These are phyloP conservation scores for Phyllostomus hastatus DNA, from an alignment of 2,113 vertebrate species.

Conservation along the genomic window DNA sequence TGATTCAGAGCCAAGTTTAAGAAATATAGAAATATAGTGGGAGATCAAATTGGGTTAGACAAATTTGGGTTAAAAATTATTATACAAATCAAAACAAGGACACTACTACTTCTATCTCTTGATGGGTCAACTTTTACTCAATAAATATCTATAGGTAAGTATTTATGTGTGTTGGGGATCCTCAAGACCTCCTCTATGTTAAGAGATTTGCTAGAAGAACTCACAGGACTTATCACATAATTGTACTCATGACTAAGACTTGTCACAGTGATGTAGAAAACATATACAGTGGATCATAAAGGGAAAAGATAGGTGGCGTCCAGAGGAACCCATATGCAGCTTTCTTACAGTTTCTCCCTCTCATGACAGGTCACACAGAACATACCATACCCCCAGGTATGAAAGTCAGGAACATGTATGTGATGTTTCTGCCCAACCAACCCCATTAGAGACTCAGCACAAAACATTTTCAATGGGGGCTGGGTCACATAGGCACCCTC, in stretches of 20 bases:
- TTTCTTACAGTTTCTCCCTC: background rate
- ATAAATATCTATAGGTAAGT: background rate
- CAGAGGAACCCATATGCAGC: background rate
- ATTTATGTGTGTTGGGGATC: background rate
- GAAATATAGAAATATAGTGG: background rate
- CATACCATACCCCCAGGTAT: background rate
- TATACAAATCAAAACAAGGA: background rate
- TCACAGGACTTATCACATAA: background rate
- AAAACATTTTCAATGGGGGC: background rate
- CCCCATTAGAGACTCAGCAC: background rate
- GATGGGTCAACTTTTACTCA: background rate
- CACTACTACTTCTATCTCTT: background rate
- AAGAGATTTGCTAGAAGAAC: background rate
- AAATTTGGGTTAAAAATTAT: background rate
- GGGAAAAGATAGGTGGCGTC: background rate
- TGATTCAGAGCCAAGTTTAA: background rate
- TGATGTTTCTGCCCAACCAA: background rate
- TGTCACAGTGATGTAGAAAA: background rate
- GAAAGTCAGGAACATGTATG: background rate
- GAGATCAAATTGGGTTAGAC: background rate
- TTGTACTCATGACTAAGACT: background rate
- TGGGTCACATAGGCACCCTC: background rate
- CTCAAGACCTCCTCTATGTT: background rate
- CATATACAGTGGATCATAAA: background rate
- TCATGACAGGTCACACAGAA: background rate